Evolutionary conservation across 2,113 vertebrate genomes (phyloP).

Genomic region (Sula dactylatra): DNA sequence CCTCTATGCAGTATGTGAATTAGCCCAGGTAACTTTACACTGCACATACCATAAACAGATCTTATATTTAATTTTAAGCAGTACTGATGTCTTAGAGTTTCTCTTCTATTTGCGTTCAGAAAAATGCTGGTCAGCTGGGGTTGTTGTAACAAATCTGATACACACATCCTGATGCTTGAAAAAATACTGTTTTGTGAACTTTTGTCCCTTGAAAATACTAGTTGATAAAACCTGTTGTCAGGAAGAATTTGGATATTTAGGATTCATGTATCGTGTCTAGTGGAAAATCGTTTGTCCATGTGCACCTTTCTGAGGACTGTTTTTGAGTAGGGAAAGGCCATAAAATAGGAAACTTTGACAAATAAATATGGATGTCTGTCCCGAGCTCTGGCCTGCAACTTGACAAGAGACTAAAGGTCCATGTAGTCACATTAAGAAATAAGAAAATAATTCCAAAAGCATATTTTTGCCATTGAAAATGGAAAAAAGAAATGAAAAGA

Average conservation of each 20-base stretch:
- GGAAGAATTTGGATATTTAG: not conserved
- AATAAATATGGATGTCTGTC: not conserved
- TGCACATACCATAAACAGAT: not conserved
- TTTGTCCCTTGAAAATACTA: not conserved
- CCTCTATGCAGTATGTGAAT: not conserved
- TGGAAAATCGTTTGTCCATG: not conserved
- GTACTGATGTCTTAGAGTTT: not conserved
- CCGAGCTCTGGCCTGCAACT: not conserved
- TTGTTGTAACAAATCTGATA: not conserved
- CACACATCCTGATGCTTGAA: not conserved
- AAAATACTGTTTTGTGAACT: not conserved
- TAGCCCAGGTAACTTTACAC: not conserved
- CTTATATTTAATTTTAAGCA: not conserved
- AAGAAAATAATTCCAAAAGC: not conserved
- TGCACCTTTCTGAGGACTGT: not conserved
- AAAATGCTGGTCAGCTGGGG: not conserved
- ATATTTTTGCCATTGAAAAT: not conserved
- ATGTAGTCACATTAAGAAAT: fast-evolving
- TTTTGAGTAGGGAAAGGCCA: not conserved
- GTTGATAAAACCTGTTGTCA: not conserved
- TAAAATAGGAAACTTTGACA: not conserved
- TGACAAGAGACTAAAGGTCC: not conserved
- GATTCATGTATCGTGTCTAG: fast-evolving
- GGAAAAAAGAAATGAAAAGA: not conserved
- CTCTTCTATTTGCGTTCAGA: not conserved